phyloP scores from a whole-genome alignment of 2,888 invertebrate species.

The Eulithis testata region DNA sequence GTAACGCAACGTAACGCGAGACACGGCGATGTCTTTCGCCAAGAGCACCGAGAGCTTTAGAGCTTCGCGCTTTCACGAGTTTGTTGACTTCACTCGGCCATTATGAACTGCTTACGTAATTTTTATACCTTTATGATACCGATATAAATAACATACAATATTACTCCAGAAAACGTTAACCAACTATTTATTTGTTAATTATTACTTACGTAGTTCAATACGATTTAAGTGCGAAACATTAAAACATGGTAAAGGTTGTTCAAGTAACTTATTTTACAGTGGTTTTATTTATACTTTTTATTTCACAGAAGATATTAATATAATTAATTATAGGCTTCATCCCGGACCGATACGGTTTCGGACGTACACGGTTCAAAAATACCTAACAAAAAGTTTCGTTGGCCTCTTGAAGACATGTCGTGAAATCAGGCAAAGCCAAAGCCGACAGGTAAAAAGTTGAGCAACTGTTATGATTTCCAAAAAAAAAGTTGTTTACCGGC shows the following conservation, averaged over 20 bases:
- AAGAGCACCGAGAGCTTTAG: conserved; percentile 55
- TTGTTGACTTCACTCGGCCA: conserved; percentile 60
- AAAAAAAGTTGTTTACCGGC: conserved; percentile 72
- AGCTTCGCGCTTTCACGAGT: conserved; percentile 67
- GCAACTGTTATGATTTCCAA: conserved; percentile 69
- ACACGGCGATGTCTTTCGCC: conserved; percentile 79
- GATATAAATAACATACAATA: conserved; percentile 36
- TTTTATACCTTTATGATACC: conserved; percentile 39
- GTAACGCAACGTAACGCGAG: conserved; percentile 48
- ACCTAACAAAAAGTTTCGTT: too few species aligned
- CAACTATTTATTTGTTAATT: conserved; percentile 34
- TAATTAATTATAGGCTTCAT: too few species aligned
- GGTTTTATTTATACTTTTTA: background rate
- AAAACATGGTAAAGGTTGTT: conserved; percentile 8
- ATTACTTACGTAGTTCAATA: conserved; percentile 15
- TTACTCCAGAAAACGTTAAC: conserved; percentile 29
- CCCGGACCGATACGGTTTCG: too few species aligned
- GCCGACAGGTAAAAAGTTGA: conserved; percentile 61
- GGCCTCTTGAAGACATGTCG: conserved; percentile 29
- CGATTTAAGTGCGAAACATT: conserved; percentile 5
- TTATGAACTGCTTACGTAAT: conserved; percentile 43
- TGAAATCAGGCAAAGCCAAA: conserved; percentile 51
- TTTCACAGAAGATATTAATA: conserved; percentile 3
- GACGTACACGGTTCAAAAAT: too few species aligned
- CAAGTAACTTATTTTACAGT: conserved; percentile 4